A percentile compares a stretch with the other conserved stretches of the same genome.
Conservation (phyloP, 2,113 vertebrate species). For the Vombatus ursinus region DNA sequence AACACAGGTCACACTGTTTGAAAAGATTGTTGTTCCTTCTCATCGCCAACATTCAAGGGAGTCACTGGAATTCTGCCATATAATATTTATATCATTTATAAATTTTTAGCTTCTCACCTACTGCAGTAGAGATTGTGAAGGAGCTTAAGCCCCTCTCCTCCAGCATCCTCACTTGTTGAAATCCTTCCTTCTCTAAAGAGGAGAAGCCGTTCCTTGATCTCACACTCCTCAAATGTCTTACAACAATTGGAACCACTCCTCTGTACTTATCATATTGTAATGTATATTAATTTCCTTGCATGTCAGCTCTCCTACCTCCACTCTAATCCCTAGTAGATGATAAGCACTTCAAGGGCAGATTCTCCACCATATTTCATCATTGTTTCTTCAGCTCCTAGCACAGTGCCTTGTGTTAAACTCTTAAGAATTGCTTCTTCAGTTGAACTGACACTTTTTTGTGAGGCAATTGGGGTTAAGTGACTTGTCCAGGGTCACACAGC, state of each 20-base stretch:
- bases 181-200: neutral
- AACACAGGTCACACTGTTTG: neutral
- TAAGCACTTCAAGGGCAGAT: neutral
- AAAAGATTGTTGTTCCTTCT: neutral
- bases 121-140: neutral
- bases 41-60: neutral
- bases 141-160: neutral
- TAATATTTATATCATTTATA: neutral
- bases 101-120: neutral
- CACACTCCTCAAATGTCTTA: neutral
- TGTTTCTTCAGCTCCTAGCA: neutral
- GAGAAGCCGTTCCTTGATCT: neutral
- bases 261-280: neutral
- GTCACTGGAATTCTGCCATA: neutral
- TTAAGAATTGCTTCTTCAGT: neutral
- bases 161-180: neutral
- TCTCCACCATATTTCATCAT: neutral
- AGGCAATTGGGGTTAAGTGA: too few relatives aligned
- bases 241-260: neutral
- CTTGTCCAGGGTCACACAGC: too few relatives aligned
- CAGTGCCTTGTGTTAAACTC: neutral
- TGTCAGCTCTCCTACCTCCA: neutral
- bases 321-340: neutral
- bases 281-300: neutral
- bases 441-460: too few relatives aligned